Evolutionary conservation across 2,888 invertebrate species (phyloP), one percentile per base, ranked within the genome.

Genomic region (Callimorpha dominula): DNA sequence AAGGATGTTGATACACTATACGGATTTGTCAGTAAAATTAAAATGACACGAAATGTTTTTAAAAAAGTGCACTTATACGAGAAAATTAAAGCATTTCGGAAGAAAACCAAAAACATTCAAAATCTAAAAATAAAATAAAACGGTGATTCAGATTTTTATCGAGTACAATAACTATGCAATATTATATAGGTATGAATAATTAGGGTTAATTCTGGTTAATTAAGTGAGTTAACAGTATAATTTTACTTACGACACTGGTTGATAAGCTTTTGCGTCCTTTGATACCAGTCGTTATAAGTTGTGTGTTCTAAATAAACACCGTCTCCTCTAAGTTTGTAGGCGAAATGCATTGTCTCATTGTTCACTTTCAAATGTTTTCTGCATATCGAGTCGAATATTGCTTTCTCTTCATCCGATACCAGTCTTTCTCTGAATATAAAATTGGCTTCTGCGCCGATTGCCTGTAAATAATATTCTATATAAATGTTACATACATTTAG

Each of bases 391-490:
- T 97, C 96, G 86, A 97, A 98, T 85, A 96, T 96, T n/a, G 92
- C 90, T 73, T 96, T 96, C 77, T 98, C 97, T 43, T 97, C 96
- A 8, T 96, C 94, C 40, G 96, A 96, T 2, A 97, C 96, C 42
- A 99, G 93, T 81, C 97, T 96, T 88, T 98, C 98, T 80, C 96
- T 96, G 91, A 99, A 99, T 86, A 98, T 96, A 75, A 97, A 95
- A 73, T 96, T 93, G 1, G 97, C 97, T 96, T 99, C 99, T 82
- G 98, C 97, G 50, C 96, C 93, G 81, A 98, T 95, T 5, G 97
- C 97, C 97, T 98, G 89, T 52, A 88, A 70, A 50, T 14, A 65
- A 63, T 7, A 12, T 31, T 8, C 1, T 0, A 50, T 31, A 20
- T 8, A 5, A 43, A 17, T 57, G n/a, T n/a, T n/a, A n/a, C n/a